Evolutionary conservation across 2,113 vertebrate species (phyloP).

Genomic region (Taurulus bubalis): DNA sequence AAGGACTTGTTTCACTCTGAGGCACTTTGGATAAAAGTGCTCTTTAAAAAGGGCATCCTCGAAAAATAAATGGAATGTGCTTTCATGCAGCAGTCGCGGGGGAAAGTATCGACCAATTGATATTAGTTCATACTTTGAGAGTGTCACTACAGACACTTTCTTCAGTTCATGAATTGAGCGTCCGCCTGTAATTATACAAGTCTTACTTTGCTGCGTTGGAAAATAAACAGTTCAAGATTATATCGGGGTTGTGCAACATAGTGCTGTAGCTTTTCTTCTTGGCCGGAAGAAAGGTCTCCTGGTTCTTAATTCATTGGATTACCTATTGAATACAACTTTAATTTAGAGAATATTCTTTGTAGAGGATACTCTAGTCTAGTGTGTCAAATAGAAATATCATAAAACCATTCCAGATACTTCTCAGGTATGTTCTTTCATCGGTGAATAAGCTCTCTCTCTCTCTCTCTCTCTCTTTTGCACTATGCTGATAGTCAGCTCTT

Average conservation of each 20-base stretch:
- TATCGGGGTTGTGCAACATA: no score
- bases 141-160: background rate
- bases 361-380: background rate
- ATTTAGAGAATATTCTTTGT: background rate
- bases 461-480: background rate
- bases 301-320: background rate
- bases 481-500: background rate
- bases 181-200: background rate
- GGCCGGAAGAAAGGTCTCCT: background rate
- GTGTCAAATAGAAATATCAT: background rate
- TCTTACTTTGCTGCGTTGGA: background rate
- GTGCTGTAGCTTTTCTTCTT: background rate
- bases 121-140: background rate
- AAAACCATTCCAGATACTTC: background rate
- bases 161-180: background rate
- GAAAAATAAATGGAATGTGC: slow-evolving; percentile 22
- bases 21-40: slow-evolving; percentile 26
- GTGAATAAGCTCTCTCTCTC: background rate
- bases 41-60: slow-evolving; percentile 9
- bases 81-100: background rate
- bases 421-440: background rate
- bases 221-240: background rate
- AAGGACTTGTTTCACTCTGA: background rate
- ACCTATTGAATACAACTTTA: background rate
- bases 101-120: background rate